These are phyloP conservation scores for Eudyptes chrysolophus DNA, from an alignment of 2,113 vertebrate genomes.

Conservation along the genomic window DNA sequence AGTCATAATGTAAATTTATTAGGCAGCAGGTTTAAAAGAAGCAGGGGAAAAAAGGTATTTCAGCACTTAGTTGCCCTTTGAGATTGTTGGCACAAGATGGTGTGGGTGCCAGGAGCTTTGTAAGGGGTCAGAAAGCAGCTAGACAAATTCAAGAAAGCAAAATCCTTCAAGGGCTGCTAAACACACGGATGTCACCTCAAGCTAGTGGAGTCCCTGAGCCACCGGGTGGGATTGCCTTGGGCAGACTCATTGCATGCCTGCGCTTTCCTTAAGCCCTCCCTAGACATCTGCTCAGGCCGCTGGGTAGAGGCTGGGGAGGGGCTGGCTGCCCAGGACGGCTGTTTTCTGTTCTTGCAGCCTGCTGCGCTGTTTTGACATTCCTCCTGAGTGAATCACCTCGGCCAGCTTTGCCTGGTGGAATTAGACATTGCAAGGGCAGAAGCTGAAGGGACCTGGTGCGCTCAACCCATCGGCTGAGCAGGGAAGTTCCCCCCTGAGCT, in stretches of 20 bases:
- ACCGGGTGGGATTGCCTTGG: not conserved
- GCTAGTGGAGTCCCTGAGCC: not conserved
- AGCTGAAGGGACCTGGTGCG: not conserved
- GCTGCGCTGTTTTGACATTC: not conserved
- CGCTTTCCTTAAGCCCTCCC: not conserved
- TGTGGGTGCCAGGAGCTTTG: not conserved
- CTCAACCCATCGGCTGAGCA: accelerated
- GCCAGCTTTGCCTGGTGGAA: not conserved
- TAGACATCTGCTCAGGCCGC: not conserved
- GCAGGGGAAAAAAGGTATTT: not conserved
- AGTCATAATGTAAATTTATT: not conserved
- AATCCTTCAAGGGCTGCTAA: not conserved
- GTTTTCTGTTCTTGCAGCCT: not conserved
- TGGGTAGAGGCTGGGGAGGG: not conserved
- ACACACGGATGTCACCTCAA: not conserved
- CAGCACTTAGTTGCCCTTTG: not conserved
- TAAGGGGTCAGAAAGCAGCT: not conserved
- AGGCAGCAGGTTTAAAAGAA: not conserved
- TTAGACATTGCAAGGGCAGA: not conserved
- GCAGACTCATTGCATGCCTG: too few relatives aligned
- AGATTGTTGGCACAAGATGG: not conserved
- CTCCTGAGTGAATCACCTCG: accelerated
- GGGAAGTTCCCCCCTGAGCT: not conserved
- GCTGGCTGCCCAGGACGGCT: not conserved
- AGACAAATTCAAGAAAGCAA: not conserved